These are phyloP conservation scores for Agrilus cyanescens DNA, from an alignment of 2,888 invertebrate genomes.

Conservation along the genomic window DNA sequence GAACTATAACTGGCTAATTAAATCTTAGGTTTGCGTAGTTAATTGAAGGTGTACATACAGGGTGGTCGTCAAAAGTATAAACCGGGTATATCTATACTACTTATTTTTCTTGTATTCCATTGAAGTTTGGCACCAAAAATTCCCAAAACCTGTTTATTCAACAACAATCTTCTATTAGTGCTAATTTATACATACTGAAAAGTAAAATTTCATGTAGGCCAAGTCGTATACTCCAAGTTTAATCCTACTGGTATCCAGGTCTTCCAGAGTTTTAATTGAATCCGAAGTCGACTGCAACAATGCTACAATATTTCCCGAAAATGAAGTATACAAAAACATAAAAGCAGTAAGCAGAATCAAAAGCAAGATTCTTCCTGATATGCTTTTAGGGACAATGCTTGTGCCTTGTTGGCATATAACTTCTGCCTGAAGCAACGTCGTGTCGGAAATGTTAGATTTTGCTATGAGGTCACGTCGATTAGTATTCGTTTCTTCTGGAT, in stretches of 20 bases:
- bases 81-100: no score
- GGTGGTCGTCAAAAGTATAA: no score
- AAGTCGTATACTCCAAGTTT: conserved; percentile 50
- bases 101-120: no score
- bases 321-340: conserved; percentile 51
- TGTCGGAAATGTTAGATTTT: conserved; percentile 22
- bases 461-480: conserved; percentile 7
- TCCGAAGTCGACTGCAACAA: conserved; percentile 50
- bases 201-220: conserved; percentile 44
- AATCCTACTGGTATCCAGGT: conserved; percentile 45
- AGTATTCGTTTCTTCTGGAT: conserved; percentile 14
- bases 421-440: conserved; percentile 34
- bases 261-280: conserved; percentile 42
- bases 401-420: conserved; percentile 40
- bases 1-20: no score
- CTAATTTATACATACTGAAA: conserved; percentile 39
- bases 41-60: no score
- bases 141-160: no score
- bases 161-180: not conserved
- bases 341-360: conserved; percentile 29
- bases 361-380: conserved; percentile 35
- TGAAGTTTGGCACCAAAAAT: no score
- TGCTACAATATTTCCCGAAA: conserved; percentile 56
- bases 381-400: conserved; percentile 33
- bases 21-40: no score